Evolutionary conservation across 2,797 vertebrate genomes (phyloP).

Genomic region (Parambassis ranga): DNA sequence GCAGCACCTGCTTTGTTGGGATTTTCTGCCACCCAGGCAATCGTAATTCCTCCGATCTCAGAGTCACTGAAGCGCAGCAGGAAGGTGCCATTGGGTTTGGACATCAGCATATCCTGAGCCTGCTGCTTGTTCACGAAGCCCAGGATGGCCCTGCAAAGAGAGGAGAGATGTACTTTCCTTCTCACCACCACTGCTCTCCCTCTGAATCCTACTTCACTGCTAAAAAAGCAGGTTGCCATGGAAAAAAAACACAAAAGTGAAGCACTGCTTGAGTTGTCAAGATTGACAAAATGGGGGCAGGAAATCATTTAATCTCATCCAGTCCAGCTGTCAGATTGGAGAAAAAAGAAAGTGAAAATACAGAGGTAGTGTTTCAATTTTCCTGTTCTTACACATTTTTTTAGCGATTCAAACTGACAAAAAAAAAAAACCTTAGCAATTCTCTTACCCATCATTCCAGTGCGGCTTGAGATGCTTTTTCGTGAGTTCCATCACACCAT

Average conservation of each 20-base stretch:
- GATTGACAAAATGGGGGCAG: neutral
- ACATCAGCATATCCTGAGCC: constrained; percentile 96
- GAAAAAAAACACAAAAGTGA: constrained; percentile 29
- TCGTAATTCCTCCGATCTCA: constrained; percentile 96
- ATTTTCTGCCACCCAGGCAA: constrained; percentile 93
- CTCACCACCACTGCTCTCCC: neutral
- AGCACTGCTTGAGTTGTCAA: neutral
- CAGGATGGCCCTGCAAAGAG: constrained; percentile 87
- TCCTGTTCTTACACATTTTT: neutral
- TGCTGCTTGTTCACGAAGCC: constrained; percentile 99
- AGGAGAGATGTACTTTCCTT: neutral
- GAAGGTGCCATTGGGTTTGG: constrained; percentile 96
- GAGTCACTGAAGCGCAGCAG: constrained; percentile 97
- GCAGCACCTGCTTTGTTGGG: constrained; percentile 84
- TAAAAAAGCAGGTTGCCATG: constrained; percentile 30
- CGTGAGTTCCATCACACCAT: constrained; percentile 97
- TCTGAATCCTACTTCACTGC: neutral
- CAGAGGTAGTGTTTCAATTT: neutral
- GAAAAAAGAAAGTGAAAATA: neutral
- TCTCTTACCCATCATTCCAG: constrained; percentile 95
- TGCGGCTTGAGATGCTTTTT: constrained; percentile 94
- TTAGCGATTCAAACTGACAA: constrained; percentile 35
- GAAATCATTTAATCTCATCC: neutral
- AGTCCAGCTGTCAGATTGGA: constrained; percentile 9
- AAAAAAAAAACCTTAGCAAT: neutral